phyloP scores from a whole-genome alignment of 2,797 vertebrate genomes.

The Tapera naevia region DNA sequence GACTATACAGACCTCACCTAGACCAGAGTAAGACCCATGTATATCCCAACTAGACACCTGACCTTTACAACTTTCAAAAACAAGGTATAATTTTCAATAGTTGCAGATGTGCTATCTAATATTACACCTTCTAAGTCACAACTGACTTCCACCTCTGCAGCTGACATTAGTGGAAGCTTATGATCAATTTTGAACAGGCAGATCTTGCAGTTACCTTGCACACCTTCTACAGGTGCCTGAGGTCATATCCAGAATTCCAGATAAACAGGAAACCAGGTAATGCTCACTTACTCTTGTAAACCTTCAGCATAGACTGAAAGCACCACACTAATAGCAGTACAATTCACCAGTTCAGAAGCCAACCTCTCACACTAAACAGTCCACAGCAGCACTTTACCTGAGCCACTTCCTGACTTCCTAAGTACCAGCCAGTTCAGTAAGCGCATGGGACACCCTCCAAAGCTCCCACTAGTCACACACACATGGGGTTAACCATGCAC shows the following conservation, averaged over 20 bases:
- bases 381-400: background rate
- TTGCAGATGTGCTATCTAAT: background rate
- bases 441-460: background rate
- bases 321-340: background rate
- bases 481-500: background rate
- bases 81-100: background rate
- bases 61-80: background rate
- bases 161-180: background rate
- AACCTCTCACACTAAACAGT: background rate
- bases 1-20: background rate
- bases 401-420: background rate
- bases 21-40: background rate
- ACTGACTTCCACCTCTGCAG: background rate
- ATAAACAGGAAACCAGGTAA: background rate
- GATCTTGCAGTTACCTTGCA: background rate
- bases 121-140: background rate
- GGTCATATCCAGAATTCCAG: background rate
- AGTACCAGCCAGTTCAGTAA: background rate
- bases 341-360: background rate
- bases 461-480: background rate
- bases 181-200: background rate
- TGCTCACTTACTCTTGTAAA: background rate
- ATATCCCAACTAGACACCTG: background rate
- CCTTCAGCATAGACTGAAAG: background rate
- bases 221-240: background rate